A percentile compares a stretch with the other conserved stretches of the same genome.
These are phyloP conservation scores for Lamprologus ornatipinnis DNA, from an alignment of 2,113 vertebrate genomes.

Conservation along the genomic window DNA sequence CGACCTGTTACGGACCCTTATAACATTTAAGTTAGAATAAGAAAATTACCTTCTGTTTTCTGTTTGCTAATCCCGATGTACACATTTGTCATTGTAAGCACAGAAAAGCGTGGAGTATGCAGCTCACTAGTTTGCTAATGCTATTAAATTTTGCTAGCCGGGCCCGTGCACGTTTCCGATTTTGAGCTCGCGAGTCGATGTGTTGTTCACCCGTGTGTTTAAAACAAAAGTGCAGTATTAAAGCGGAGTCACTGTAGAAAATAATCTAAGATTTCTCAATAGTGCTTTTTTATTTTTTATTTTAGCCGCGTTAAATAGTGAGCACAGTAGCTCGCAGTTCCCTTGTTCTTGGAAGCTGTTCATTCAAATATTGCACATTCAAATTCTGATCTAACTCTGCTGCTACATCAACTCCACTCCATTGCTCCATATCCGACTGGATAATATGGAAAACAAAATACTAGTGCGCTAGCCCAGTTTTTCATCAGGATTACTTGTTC, in stretches of 20 bases:
- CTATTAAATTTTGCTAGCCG: not conserved
- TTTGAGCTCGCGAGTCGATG: not conserved
- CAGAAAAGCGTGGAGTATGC: not conserved
- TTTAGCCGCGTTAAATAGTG: not conserved
- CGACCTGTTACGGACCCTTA: not conserved
- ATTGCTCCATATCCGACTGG: not conserved
- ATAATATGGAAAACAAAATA: not conserved
- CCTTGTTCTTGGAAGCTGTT: not conserved
- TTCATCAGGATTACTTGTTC: not conserved
- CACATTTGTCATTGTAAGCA: not conserved
- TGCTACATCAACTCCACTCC: not conserved
- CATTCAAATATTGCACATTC: not conserved
- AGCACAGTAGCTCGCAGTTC: not conserved
- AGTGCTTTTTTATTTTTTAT: not conserved
- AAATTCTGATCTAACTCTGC: not conserved
- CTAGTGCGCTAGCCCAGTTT: not conserved
- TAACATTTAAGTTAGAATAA: too few relatives aligned
- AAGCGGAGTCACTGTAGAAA: not conserved
- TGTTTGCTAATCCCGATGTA: not conserved
- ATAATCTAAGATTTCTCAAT: not conserved
- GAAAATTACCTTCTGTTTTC: not conserved
- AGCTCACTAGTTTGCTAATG: not conserved
- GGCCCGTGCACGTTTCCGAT: conserved; percentile 25
- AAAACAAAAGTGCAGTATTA: not conserved
- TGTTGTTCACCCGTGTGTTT: not conserved